These are phyloP conservation scores for Moxostoma hubbsi DNA, from an alignment of 2,797 vertebrate genomes.

Conservation along the genomic window DNA sequence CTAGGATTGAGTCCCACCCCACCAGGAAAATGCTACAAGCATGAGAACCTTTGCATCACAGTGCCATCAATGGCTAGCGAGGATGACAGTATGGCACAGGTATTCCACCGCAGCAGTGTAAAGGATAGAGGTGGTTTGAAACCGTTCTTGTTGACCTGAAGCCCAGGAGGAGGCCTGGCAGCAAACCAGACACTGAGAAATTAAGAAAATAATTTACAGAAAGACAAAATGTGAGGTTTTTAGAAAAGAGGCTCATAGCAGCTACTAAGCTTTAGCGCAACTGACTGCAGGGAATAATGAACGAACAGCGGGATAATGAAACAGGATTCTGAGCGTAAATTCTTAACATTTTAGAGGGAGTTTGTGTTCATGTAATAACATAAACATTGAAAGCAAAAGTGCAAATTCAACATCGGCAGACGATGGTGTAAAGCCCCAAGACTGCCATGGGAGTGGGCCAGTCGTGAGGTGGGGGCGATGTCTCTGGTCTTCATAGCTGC, in stretches of 20 bases:
- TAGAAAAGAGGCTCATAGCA: constrained; percentile 66
- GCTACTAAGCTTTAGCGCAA: constrained; percentile 63
- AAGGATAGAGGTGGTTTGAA: background rate
- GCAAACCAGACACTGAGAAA: constrained; percentile 26
- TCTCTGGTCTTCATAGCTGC: constrained; percentile 88
- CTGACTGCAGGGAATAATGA: constrained; percentile 38
- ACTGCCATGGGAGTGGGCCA: constrained; percentile 58
- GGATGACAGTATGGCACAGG: constrained; percentile 33
- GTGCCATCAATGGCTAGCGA: constrained; percentile 13
- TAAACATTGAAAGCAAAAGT: constrained; percentile 78
- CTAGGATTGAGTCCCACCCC: constrained; percentile 27
- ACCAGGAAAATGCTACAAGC: constrained; percentile 41
- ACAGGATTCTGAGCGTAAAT: constrained; percentile 58
- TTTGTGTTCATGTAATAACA: constrained; percentile 66
- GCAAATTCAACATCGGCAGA: constrained; percentile 76
- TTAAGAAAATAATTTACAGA: constrained; percentile 61
- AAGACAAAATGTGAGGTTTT: constrained; percentile 56
- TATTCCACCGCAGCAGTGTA: constrained; percentile 17
- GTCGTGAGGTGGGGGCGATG: constrained; percentile 60
- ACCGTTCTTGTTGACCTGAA: constrained; percentile 47
- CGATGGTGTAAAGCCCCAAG: constrained; percentile 56
- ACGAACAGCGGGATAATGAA: constrained; percentile 47
- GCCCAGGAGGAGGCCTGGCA: constrained; percentile 31
- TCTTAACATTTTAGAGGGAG: constrained; percentile 62
- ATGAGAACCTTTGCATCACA: constrained; percentile 45